A percentile compares a stretch with the other conserved stretches of the same genome.
Evolutionary conservation across 23 tunicate genomes (phyloP).

Genomic region (Clavelina lepadiformis): DNA sequence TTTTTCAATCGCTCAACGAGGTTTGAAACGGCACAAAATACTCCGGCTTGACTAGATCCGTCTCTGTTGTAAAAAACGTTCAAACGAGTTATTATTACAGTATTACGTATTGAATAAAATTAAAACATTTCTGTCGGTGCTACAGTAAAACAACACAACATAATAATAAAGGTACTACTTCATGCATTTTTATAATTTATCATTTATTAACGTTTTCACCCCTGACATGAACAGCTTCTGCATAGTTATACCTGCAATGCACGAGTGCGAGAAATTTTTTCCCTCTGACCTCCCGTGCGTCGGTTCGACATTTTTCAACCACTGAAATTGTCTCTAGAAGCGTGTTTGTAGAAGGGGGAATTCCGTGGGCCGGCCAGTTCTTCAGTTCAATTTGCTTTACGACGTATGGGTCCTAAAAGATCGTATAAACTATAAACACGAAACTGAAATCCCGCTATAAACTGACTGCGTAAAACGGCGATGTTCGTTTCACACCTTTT

Average conservation of each 20-base stretch:
- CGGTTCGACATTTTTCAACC: neutral
- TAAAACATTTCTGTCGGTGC: too few species aligned
- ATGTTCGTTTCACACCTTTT: constrained; percentile 16
- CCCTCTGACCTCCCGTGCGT: constrained; percentile 11
- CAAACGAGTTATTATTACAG: neutral
- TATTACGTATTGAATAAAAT: too few species aligned
- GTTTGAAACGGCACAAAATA: constrained; percentile 43
- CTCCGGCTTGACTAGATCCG: constrained; percentile 32
- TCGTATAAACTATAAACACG: neutral
- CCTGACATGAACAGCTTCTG: too few species aligned
- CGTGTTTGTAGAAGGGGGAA: neutral
- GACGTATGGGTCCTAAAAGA: constrained; percentile 1
- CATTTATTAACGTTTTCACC: too few species aligned
- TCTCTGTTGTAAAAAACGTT: constrained; percentile 10
- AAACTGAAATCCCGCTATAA: neutral
- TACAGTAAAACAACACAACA: too few species aligned
- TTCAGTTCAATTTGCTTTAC: neutral
- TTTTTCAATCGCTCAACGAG: constrained; percentile 44
- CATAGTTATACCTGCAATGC: constrained; percentile 30
- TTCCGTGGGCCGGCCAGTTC: neutral
- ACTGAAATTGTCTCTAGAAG: constrained; percentile 1
- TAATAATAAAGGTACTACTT: too few species aligned
- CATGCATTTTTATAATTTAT: too few species aligned
- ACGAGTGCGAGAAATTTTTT: constrained; percentile 8
- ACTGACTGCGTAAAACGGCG: neutral